Conservation (phyloP, 2,888 invertebrate genomes). For the Leucophenga maculata region DNA sequence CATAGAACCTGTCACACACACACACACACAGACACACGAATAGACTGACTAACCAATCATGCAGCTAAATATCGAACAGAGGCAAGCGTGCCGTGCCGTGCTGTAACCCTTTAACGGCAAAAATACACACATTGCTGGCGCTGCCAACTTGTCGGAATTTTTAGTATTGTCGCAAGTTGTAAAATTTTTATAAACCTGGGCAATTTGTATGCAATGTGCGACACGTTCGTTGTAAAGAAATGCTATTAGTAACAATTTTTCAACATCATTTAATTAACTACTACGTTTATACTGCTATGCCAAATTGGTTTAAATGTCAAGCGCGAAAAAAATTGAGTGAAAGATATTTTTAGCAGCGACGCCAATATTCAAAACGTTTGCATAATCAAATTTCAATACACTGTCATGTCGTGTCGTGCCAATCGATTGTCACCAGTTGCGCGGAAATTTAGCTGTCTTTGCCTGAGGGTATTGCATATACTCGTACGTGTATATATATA, state of each 20-base stretch:
- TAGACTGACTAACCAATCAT: background rate
- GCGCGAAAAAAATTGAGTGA: conserved; percentile 8
- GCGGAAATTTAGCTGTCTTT: too few species aligned
- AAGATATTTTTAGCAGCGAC: too few species aligned
- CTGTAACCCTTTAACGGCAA: background rate
- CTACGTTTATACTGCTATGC: conserved; percentile 48
- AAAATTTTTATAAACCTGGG: conserved; percentile 13
- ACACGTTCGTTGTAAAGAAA: background rate
- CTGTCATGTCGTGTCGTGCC: conserved; percentile 15
- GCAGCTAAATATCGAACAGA: background rate
- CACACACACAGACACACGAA: too few species aligned
- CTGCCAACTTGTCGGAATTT: background rate
- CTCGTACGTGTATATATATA: too few species aligned
- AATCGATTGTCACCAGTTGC: conserved; percentile 22
- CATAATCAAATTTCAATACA: conserved; percentile 50
- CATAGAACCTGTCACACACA: too few species aligned
- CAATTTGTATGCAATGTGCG: conserved; percentile 14
- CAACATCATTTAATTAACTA: conserved; percentile 64
- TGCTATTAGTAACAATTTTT: conserved; percentile 1
- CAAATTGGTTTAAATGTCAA: conserved; percentile 18
- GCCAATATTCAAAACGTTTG: conserved; percentile 35
- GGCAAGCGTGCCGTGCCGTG: background rate
- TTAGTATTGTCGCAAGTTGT: background rate
- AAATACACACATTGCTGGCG: background rate
- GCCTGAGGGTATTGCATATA: too few species aligned